Evolutionary conservation across 2,113 vertebrate genomes (phyloP).

Genomic region (Sylvilagus bachmani): DNA sequence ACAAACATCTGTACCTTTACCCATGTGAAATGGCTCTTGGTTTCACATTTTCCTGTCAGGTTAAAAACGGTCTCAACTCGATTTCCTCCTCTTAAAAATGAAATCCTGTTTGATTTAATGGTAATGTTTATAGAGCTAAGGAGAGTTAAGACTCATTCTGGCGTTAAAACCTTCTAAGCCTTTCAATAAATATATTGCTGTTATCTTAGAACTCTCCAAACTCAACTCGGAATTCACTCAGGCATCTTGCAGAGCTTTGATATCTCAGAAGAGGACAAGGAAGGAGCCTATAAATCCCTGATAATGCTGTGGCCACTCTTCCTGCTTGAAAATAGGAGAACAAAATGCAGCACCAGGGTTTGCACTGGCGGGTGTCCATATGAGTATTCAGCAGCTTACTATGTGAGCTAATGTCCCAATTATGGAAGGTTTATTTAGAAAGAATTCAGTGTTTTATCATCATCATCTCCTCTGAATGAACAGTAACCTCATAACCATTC

Average conservation of each 20-base stretch:
- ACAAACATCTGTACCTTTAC: slow-evolving; percentile 15
- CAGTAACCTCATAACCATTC: neutral
- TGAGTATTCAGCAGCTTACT: slow-evolving; percentile 76
- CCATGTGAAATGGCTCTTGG: neutral
- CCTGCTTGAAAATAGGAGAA: slow-evolving; percentile 78
- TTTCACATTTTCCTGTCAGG: slow-evolving; percentile 61
- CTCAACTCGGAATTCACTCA: neutral
- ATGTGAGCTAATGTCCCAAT: slow-evolving; percentile 77
- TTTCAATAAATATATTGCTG: slow-evolving; percentile 70
- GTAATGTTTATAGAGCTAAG: slow-evolving; percentile 49
- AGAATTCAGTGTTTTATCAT: slow-evolving; percentile 73
- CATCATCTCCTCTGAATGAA: neutral
- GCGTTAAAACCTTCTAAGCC: slow-evolving; percentile 62
- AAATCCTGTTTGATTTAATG: slow-evolving; percentile 66
- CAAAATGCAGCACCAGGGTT: slow-evolving; percentile 57
- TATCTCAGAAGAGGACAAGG: slow-evolving; percentile 67
- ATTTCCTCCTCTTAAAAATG: slow-evolving; percentile 41
- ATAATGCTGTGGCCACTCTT: slow-evolving; percentile 48
- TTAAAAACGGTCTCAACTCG: slow-evolving; percentile 3
- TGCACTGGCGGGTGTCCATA: slow-evolving; percentile 76
- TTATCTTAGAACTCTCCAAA: slow-evolving; percentile 70
- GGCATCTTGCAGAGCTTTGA: neutral
- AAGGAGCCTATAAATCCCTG: slow-evolving; percentile 78
- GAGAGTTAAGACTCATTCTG: slow-evolving; percentile 66
- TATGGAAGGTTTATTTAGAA: slow-evolving; percentile 72